Percentiles rank a stretch among this genome's conserved stretches.
Evolutionary conservation across 2,113 vertebrate species (phyloP).

Genomic region (Lanius ludovicianus): DNA sequence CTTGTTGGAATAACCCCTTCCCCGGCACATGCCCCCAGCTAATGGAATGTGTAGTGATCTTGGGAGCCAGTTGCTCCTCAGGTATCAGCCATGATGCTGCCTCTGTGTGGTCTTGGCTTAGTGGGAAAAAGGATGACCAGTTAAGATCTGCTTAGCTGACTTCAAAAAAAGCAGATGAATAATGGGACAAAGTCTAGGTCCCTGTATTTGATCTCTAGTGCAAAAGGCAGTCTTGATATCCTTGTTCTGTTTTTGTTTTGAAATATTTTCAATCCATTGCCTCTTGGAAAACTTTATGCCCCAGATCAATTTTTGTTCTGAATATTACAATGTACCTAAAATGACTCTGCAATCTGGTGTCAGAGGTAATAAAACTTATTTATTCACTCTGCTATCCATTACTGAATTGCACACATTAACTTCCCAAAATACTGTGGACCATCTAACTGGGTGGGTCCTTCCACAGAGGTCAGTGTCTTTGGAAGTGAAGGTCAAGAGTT

Average conservation of each 20-base stretch:
- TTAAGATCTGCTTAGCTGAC: neutral
- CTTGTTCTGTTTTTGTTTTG: neutral
- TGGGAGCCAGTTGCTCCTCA: neutral
- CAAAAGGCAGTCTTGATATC: neutral
- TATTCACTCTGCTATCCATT: neutral
- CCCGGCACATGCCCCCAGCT: neutral
- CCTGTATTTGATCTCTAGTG: neutral
- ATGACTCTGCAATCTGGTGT: neutral
- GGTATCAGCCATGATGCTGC: neutral
- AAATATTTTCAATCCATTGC: neutral
- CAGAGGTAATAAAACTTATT: neutral
- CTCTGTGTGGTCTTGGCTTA: neutral
- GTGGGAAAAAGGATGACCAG: neutral
- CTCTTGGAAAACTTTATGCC: neutral
- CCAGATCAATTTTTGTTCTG: neutral
- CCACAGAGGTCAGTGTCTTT: neutral
- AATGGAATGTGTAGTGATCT: too few relatives aligned
- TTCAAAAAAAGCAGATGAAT: neutral
- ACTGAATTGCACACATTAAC: neutral
- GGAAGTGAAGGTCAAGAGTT: neutral
- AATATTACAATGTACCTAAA: neutral
- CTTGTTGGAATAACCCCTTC: neutral
- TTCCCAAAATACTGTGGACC: neutral
- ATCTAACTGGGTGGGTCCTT: neutral
- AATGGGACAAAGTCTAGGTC: neutral